phyloP scores from a whole-genome alignment of 2,888 invertebrate species.

The Marasmarcha lunaedactyla region DNA sequence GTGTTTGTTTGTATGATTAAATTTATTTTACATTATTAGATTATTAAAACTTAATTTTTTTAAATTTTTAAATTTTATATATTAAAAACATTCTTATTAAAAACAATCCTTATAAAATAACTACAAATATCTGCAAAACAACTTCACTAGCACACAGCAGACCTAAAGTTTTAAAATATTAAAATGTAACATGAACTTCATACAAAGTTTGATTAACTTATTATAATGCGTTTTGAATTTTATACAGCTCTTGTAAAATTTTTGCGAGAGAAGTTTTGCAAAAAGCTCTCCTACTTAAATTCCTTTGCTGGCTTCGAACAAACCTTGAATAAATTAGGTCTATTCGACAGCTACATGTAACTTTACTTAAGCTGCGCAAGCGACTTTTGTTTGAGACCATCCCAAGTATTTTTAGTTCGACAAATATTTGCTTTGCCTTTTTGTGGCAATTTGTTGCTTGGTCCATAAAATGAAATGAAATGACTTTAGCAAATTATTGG shows the following conservation, averaged over 20 bases:
- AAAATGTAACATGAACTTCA: slow-evolving; percentile 4
- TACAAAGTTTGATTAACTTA: slow-evolving; percentile 9
- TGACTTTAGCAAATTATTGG: too few species aligned
- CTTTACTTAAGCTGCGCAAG: slow-evolving; percentile 55
- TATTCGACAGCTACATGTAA: slow-evolving; percentile 59
- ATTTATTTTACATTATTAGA: too few species aligned
- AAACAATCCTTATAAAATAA: too few species aligned
- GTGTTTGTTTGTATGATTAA: too few species aligned
- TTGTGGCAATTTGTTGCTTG: slow-evolving; percentile 28
- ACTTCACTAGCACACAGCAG: too few species aligned
- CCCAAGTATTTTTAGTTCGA: slow-evolving; percentile 29
- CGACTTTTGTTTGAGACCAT: slow-evolving; percentile 35
- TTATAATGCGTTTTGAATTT: slow-evolving; percentile 8
- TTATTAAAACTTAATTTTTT: too few species aligned
- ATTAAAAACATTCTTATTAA: too few species aligned
- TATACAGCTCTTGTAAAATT: slow-evolving; percentile 10
- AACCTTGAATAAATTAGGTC: slow-evolving; percentile 52
- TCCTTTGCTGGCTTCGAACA: slow-evolving; percentile 28
- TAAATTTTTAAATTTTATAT: too few species aligned
- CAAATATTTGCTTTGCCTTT: slow-evolving; percentile 33
- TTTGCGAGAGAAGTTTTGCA: background rate
- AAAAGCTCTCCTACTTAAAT: slow-evolving; percentile 29
- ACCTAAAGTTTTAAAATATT: too few species aligned
- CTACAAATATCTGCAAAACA: too few species aligned
- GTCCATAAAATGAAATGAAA: too few species aligned